These are phyloP conservation scores for Cecropterus lyciades DNA, from an alignment of 1,140 invertebrate genomes.

Conservation along the genomic window DNA sequence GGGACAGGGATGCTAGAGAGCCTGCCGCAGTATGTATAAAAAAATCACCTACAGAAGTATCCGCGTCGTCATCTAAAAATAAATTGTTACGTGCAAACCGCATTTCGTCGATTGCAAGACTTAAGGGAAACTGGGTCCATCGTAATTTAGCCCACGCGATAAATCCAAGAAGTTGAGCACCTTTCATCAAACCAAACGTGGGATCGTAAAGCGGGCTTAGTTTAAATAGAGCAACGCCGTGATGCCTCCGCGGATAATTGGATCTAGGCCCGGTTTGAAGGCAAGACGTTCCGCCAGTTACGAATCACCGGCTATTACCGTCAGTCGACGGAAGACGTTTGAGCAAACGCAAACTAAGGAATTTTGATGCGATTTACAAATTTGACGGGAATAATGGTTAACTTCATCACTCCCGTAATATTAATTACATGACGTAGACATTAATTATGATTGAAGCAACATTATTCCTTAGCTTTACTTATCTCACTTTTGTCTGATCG, in stretches of 20 bases:
- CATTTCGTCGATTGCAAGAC: conserved; percentile 4
- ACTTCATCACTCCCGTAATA: no score
- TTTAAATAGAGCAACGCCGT: conserved; percentile 32
- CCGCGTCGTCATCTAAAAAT: no score
- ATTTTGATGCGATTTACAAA: conserved; percentile 14
- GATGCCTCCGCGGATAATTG: conserved; percentile 31
- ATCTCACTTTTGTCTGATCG: no score
- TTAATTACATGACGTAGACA: no score
- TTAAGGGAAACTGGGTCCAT: conserved; percentile 4
- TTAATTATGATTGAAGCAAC: no score
- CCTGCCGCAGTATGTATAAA: no score
- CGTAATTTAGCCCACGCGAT: conserved; percentile 8
- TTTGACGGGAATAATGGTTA: no score
- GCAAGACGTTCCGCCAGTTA: conserved; percentile 21
- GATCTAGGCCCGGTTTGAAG: conserved; percentile 21
- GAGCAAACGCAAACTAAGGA: background rate
- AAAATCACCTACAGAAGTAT: no score
- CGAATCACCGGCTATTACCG: conserved; percentile 19
- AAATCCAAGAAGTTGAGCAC: conserved; percentile 26
- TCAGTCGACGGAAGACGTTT: conserved; percentile 5
- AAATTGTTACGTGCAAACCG: no score
- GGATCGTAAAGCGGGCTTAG: conserved; percentile 33
- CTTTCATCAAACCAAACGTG: conserved; percentile 30
- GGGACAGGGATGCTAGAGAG: no score
- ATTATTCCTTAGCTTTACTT: no score